These are phyloP conservation scores for Astur gentilis DNA, from an alignment of 2,113 vertebrate genomes.

Conservation along the genomic window DNA sequence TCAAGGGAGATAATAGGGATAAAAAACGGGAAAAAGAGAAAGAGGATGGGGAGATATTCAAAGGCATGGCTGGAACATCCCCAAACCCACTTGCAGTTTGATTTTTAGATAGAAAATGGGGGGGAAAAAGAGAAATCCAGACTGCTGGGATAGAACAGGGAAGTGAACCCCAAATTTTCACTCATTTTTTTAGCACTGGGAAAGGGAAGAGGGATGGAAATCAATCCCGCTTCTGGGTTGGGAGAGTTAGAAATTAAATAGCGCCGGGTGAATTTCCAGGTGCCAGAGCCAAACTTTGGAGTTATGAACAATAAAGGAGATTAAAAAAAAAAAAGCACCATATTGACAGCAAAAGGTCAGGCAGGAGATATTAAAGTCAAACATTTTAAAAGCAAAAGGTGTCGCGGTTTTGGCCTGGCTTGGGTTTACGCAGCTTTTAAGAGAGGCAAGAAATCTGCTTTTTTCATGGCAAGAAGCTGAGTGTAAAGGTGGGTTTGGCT, in stretches of 20 bases:
- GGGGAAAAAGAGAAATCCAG: neutral
- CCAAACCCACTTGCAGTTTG: neutral
- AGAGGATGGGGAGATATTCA: neutral
- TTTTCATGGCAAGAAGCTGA: neutral
- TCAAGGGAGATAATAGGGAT: neutral
- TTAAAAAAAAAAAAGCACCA: neutral
- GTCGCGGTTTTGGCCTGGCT: neutral
- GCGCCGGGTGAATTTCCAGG: neutral
- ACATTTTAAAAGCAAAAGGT: constrained; percentile 11
- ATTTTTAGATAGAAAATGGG: neutral
- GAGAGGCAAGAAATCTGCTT: neutral
- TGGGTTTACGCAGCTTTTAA: neutral
- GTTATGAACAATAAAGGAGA: constrained; percentile 39
- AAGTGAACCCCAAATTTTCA: neutral
- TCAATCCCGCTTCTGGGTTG: neutral
- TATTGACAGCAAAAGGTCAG: constrained; percentile 24
- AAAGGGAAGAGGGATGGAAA: neutral
- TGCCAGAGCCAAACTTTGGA: neutral
- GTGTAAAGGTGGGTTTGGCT: neutral
- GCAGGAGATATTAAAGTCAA: constrained; percentile 48
- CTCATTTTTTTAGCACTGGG: neutral
- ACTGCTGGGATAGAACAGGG: neutral
- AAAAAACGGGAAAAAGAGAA: neutral
- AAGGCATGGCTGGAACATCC: neutral
- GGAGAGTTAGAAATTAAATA: neutral